Conservation (phyloP, 1,140 invertebrate species). For the Oedothorax gibbosus region DNA sequence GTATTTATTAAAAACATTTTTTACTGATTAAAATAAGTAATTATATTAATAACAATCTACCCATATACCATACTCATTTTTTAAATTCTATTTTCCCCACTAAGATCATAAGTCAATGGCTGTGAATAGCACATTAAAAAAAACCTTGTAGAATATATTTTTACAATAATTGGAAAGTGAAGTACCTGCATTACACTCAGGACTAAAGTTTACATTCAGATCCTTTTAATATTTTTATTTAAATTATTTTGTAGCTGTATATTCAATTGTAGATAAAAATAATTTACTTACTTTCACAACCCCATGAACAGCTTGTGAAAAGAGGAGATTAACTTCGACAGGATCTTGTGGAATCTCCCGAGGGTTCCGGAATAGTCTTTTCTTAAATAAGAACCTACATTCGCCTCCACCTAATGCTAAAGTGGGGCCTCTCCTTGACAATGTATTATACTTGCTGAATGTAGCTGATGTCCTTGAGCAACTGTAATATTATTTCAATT, state of each 20-base stretch:
- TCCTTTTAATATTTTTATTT: not conserved
- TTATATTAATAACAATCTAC: too few relatives aligned
- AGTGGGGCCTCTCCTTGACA: constrained; percentile 68
- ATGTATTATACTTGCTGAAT: constrained; percentile 68
- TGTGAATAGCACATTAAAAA: not conserved
- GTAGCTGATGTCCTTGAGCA: constrained; percentile 65
- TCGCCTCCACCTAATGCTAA: constrained; percentile 80
- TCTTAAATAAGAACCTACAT: constrained; percentile 93
- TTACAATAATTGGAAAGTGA: too few relatives aligned
- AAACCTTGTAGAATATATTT: not conserved
- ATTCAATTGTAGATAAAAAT: not conserved
- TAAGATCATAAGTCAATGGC: too few relatives aligned
- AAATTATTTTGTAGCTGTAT: not conserved
- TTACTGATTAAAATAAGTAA: too few relatives aligned
- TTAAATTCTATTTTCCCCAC: too few relatives aligned
- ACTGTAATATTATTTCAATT: constrained; percentile 55
- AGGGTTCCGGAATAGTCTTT: constrained; percentile 87
- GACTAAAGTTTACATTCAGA: too few relatives aligned
- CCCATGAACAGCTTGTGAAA: constrained; percentile 93
- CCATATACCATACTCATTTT: too few relatives aligned
- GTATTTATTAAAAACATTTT: too few relatives aligned
- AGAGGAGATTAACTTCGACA: constrained; percentile 93
- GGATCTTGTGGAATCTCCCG: constrained; percentile 95
- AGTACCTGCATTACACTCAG: too few relatives aligned
- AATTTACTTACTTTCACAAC: constrained; percentile 83